A percentile compares a stretch with the other conserved stretches of the same genome.
Conservation (phyloP, 2,797 vertebrate species). For the Scyliorhinus canicula region DNA sequence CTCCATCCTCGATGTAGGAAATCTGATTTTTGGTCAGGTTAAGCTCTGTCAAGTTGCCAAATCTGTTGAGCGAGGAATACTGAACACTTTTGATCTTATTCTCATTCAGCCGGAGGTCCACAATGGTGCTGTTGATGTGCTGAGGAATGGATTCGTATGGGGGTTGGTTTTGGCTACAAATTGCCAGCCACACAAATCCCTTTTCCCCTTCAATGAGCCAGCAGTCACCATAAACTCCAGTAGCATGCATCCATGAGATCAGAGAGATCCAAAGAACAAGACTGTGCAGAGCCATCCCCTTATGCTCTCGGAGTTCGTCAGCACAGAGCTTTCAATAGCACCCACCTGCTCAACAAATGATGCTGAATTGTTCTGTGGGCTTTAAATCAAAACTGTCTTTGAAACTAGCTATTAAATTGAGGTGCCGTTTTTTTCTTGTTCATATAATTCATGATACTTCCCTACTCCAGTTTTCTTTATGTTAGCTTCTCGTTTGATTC, state of each 20-base stretch:
- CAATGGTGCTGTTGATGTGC: conserved; percentile 97
- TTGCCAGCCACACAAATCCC: conserved; percentile 98
- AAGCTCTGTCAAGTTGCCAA: conserved; percentile 98
- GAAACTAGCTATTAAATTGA: neutral
- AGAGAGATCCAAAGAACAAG: conserved; percentile 81
- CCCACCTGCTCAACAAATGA: neutral
- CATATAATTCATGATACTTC: neutral
- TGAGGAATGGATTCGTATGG: conserved; percentile 97
- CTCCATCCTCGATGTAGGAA: conserved; percentile 91
- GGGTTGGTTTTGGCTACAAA: conserved; percentile 99
- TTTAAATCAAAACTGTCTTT: too few species aligned
- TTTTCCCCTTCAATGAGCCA: conserved; percentile 99
- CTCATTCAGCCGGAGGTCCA: conserved; percentile 95
- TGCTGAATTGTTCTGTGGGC: neutral
- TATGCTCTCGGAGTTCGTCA: conserved; percentile 44
- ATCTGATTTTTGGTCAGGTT: conserved; percentile 99
- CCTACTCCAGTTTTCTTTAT: neutral
- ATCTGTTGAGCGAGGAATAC: conserved; percentile 92
- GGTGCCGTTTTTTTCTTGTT: neutral
- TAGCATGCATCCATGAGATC: conserved; percentile 70
- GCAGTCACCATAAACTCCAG: conserved; percentile 78
- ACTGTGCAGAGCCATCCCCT: conserved; percentile 70
- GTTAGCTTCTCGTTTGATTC: too few species aligned
- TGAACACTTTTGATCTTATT: conserved; percentile 98
- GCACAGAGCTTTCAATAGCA: neutral